Conservation (phyloP, 2,888 invertebrate species). For the Vesta saturnalis region DNA sequence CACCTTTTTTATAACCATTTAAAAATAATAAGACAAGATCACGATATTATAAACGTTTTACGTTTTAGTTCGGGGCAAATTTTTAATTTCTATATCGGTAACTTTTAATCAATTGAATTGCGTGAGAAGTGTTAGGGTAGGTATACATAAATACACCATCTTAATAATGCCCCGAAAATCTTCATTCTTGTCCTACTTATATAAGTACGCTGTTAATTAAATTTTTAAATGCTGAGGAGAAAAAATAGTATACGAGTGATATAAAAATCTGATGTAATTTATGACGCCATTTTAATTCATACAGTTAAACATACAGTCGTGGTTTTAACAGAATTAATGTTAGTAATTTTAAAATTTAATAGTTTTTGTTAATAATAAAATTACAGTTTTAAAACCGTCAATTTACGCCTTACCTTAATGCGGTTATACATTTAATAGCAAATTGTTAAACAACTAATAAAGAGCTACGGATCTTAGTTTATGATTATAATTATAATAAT, state of each 20-base stretch:
- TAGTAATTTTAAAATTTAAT: conserved; percentile 34
- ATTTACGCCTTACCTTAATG: conserved; percentile 32
- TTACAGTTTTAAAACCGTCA: conserved; percentile 35
- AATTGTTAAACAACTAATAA: conserved; percentile 33
- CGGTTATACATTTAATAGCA: conserved; percentile 30
- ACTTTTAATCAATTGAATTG: conserved; percentile 13
- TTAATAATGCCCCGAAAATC: background rate
- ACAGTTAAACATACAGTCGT: conserved; percentile 28
- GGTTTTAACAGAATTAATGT: conserved; percentile 30
- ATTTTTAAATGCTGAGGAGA: no score
- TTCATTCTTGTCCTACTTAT: background rate
- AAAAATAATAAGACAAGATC: conserved; percentile 27
- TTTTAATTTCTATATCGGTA: background rate
- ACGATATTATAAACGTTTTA: conserved; percentile 21
- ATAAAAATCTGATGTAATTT: conserved; percentile 28
- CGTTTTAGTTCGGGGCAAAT: conserved; percentile 10
- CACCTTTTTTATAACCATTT: conserved; percentile 21
- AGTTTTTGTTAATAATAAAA: conserved; percentile 38
- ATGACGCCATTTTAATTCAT: conserved; percentile 29
- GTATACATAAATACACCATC: background rate
- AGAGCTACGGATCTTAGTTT: conserved; percentile 23
- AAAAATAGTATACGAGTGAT: conserved; percentile 22
- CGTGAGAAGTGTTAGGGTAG: conserved; percentile 6
- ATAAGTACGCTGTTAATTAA: no score
- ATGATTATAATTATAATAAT: conserved; percentile 24